A percentile compares a stretch with the other conserved stretches of the same genome.
Conservation (phyloP, 1,140 invertebrate species). For the Drosophila tani region DNA sequence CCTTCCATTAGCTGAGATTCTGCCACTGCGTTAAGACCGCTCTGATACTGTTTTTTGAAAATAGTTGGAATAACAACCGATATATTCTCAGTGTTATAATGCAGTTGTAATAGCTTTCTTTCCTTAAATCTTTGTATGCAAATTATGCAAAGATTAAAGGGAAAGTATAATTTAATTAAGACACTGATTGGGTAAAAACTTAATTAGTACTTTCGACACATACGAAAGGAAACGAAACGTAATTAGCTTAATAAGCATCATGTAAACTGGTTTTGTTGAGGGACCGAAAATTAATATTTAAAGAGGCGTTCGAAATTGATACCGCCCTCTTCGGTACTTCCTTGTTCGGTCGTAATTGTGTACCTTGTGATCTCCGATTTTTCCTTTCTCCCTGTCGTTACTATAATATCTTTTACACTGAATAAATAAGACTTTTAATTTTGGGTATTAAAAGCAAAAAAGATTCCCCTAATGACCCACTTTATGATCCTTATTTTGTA, state of each 20-base stretch:
- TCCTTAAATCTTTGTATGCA: conserved; percentile 2
- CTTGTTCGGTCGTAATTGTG: neutral
- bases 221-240: conserved; percentile 9
- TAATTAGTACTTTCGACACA: conserved; percentile 10
- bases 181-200: conserved; percentile 2
- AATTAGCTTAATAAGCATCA: conserved; percentile 14
- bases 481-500: neutral
- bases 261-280: conserved; percentile 15
- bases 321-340: neutral
- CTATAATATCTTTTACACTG: neutral
- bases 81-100: too few species aligned
- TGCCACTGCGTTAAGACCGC: too few species aligned
- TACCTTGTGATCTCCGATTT: neutral
- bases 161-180: conserved; percentile 17
- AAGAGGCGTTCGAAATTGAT: neutral
- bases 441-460: neutral
- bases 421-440: neutral
- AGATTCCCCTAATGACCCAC: neutral
- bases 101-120: too few species aligned
- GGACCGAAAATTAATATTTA: conserved; percentile 10
- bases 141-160: conserved; percentile 15
- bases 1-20: too few species aligned
- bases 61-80: neutral
- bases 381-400: neutral
- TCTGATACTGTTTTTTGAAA: neutral